A percentile compares a stretch with the other conserved stretches of the same genome.
These are phyloP conservation scores for Urocyon cinereoargenteus DNA, from an alignment of 2,797 vertebrate species.

Conservation along the genomic window DNA sequence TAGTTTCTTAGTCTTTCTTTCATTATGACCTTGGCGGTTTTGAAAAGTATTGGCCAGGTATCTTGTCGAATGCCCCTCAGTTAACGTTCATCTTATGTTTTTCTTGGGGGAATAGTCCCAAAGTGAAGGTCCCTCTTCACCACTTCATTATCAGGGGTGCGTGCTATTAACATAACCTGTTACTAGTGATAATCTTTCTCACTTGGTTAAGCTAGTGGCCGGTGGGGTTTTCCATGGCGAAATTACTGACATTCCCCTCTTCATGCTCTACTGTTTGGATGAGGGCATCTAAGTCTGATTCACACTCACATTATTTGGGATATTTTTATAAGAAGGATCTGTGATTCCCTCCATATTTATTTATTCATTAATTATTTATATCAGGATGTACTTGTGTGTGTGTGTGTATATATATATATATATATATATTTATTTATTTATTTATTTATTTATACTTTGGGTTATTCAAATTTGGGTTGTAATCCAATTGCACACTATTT, in stretches of 20 bases:
- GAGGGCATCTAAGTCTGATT: not conserved
- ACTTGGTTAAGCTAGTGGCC: not conserved
- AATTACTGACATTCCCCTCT: not conserved
- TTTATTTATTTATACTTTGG: not conserved
- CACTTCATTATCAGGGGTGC: fast-evolving
- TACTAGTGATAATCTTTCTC: not conserved
- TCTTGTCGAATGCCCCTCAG: not conserved
- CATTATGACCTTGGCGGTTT: not conserved
- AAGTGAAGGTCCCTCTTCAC: not conserved
- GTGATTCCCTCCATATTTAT: not conserved
- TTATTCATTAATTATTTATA: not conserved
- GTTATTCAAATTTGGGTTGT: not conserved
- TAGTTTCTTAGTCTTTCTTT: not conserved
- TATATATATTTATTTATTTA: not conserved
- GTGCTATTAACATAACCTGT: not conserved
- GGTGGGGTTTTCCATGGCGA: too few species aligned
- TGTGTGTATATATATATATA: too few species aligned
- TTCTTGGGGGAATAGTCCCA: not conserved
- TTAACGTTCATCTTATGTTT: not conserved
- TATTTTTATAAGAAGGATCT: not conserved
- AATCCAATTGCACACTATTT: not conserved
- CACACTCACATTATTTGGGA: not conserved
- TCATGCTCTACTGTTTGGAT: not conserved
- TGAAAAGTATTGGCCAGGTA: not conserved
- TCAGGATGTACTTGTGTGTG: not conserved